Percentiles rank a stretch among this genome's conserved stretches.
Evolutionary conservation across 2,113 vertebrate species (phyloP).

Genomic region (Oreochromis niloticus): DNA sequence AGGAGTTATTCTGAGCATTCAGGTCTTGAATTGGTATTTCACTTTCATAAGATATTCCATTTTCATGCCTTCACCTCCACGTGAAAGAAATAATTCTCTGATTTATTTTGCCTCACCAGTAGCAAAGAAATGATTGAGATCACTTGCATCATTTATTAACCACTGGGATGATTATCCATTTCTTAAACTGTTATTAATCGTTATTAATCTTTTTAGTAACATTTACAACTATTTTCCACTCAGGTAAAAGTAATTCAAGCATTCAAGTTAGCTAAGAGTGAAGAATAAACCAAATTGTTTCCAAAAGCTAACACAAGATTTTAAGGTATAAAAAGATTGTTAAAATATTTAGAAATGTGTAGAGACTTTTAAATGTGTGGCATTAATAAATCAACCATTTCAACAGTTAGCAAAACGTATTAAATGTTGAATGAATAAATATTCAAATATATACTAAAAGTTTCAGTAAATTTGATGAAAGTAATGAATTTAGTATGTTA

Average conservation of each 20-base stretch:
- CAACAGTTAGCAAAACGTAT: background rate
- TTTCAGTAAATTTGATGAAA: background rate
- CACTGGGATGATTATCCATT: background rate
- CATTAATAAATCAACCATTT: background rate
- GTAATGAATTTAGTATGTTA: background rate
- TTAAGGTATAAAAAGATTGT: background rate
- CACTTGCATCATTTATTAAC: background rate
- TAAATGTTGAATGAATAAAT: background rate
- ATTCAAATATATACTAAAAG: background rate
- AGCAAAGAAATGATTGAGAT: background rate
- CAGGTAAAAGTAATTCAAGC: background rate
- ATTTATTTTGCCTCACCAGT: background rate
- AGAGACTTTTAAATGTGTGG: background rate
- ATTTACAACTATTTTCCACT: rapidly evolving
- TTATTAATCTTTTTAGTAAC: background rate
- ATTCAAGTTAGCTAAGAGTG: rapidly evolving
- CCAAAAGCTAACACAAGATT: background rate
- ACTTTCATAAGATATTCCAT: background rate
- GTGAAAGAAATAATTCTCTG: background rate
- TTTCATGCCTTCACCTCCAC: background rate
- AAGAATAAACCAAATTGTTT: background rate
- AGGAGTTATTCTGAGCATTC: background rate
- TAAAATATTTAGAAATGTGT: background rate
- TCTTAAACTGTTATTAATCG: background rate
- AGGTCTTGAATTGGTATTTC: background rate